Base-by-base conservation (phyloP, 2,113 vertebrate genomes). In the Lutjanus erythropterus region DNA sequence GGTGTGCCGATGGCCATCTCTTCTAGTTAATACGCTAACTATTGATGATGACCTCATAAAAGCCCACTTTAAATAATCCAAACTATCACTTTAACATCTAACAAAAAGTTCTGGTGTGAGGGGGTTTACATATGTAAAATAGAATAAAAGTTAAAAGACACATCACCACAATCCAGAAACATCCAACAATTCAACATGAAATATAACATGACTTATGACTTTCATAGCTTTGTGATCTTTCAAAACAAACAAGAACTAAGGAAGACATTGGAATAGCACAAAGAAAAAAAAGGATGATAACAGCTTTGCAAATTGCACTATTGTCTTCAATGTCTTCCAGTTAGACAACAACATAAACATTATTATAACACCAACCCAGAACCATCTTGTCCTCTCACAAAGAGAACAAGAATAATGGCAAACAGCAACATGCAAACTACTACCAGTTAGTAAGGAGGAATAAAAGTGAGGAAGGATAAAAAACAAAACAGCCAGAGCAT, bases 371-470 rank as follows among this genome's bases (percentile, higher is more conserved):
- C 47, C 64, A 82, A 71, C 71, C 88, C 70, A 76, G 27, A 69
- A 83, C 58, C 55, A 65, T 31, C 52, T 59, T 49, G 64, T 74
- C 12, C 46, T 66, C 66, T 70, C 23, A 9, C 14, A 8, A 35
- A 71, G 35, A 76, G 49, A 70, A 53, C 64, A 72, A 75, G 72
- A 71, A 65, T 21, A 23, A 61, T 3, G 6, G 33, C 35, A 15
- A 65, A 75, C 55, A 46, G 71, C 68, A 47, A 80, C 91, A 94
- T 94, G 93, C 94, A 94, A 55, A 66, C 76, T 70, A 65, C 61
- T 37, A 88, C 76, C 84, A 41, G 89, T 94, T 94, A 94, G 94
- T 94, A 88, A 41, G 59, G 74, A 82, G 19, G 79, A 71, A 39
- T 79, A 74, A 87, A 71, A 58, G 50, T 19, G 31, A 69, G 71